These are phyloP conservation scores for Zoanthus sansibaricus DNA, from an alignment of 92 coral and sea anemone species.

Conservation along the genomic window DNA sequence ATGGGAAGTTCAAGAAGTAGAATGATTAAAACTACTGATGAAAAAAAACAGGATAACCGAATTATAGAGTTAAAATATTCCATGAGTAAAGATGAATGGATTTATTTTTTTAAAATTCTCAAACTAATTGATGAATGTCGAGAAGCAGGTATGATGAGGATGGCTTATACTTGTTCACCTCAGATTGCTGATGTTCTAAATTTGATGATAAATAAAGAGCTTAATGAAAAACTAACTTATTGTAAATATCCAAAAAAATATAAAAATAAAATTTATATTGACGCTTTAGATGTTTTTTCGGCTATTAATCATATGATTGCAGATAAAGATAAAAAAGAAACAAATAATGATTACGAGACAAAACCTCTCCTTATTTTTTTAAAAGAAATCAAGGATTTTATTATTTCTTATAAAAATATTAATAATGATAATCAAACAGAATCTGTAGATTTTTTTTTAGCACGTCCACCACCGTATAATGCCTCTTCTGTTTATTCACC, in stretches of 20 bases:
- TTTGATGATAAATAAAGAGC: not conserved
- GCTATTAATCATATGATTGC: not conserved
- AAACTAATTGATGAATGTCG: too few species aligned
- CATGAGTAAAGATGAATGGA: not conserved
- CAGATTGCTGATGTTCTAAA: not conserved
- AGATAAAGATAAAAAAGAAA: too few species aligned
- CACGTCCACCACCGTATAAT: not conserved
- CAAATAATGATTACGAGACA: not conserved
- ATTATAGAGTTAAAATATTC: not conserved
- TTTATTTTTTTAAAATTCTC: too few species aligned
- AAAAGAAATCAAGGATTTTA: too few species aligned
- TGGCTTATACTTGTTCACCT: not conserved
- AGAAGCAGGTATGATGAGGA: too few species aligned
- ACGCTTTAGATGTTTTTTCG: not conserved
- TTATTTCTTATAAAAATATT: too few species aligned
- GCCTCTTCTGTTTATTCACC: not conserved
- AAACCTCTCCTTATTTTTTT: not conserved
- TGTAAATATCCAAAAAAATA: not conserved
- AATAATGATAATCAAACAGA: too few species aligned
- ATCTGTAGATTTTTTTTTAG: too few species aligned
- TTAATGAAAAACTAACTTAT: not conserved
- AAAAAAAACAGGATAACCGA: not conserved
- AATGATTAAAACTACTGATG: too few species aligned
- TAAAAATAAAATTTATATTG: too few species aligned
- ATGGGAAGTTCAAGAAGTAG: not conserved